These are phyloP conservation scores for Polymixis lichenea DNA, from an alignment of 2,888 invertebrate genomes.

Conservation along the genomic window DNA sequence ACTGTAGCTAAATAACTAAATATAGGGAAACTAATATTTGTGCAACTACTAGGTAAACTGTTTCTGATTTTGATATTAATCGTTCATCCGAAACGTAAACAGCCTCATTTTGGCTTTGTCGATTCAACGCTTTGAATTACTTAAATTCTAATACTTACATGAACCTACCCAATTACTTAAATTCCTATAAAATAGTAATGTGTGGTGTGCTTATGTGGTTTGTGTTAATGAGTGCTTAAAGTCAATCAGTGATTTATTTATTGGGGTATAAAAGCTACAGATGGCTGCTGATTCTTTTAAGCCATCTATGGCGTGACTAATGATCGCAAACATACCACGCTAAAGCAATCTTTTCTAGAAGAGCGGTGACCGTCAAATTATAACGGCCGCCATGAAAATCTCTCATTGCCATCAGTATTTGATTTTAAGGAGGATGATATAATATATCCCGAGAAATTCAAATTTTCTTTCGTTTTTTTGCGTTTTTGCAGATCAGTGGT, in stretches of 20 bases:
- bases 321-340: neutral
- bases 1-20: neutral
- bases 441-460: too few relatives aligned
- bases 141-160: too few relatives aligned
- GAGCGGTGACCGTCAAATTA: neutral
- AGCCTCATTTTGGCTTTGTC: neutral
- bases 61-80: neutral
- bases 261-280: neutral
- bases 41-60: slow-evolving; percentile 1
- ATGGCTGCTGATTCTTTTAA: neutral
- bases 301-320: slow-evolving; percentile 4
- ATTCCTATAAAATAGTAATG: slow-evolving; percentile 1
- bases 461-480: too few relatives aligned
- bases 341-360: neutral
- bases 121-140: slow-evolving; percentile 19
- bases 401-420: neutral
- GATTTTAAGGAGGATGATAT: too few relatives aligned
- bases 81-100: neutral
- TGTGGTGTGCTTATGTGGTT: neutral
- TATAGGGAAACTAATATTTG: slow-evolving; percentile 6
- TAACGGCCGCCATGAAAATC: neutral
- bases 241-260: slow-evolving; percentile 8
- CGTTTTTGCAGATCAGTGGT: too few relatives aligned
- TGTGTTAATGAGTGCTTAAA: slow-evolving; percentile 5
- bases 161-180: slow-evolving; percentile 15